Evolutionary conservation across 2,888 invertebrate genomes (phyloP).

Genomic region (Scelioninae gen. 1): DNA sequence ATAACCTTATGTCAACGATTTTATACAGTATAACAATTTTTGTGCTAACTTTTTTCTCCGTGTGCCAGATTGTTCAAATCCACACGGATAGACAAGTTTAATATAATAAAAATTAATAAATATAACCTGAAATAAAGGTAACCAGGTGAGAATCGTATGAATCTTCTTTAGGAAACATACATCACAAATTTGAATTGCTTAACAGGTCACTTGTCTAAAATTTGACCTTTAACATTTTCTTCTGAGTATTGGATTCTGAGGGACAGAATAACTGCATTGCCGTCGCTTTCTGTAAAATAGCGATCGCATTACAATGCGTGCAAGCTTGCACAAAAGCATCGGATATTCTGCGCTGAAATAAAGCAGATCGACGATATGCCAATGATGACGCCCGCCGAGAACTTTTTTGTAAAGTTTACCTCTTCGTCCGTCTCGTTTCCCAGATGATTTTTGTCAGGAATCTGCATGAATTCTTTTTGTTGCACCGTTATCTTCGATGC

Average conservation of each 20-base stretch:
- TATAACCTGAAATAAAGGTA: too few species aligned
- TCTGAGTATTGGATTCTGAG: neutral
- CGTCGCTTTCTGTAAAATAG: constrained; percentile 44
- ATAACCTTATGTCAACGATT: too few species aligned
- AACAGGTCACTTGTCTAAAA: neutral
- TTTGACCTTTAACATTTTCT: neutral
- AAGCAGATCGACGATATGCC: constrained; percentile 45
- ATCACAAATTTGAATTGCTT: too few species aligned
- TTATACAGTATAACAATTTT: too few species aligned
- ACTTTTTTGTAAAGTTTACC: constrained; percentile 24
- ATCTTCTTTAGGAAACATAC: too few species aligned
- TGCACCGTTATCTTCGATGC: constrained; percentile 28
- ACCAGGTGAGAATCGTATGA: too few species aligned
- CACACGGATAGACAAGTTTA: too few species aligned
- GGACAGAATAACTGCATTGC: constrained; percentile 16
- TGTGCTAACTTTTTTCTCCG: too few species aligned
- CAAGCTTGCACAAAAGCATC: constrained; percentile 57
- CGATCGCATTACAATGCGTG: constrained; percentile 52
- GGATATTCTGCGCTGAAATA: constrained; percentile 48
- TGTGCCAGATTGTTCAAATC: too few species aligned
- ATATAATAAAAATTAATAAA: too few species aligned
- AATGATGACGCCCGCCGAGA: constrained; percentile 37
- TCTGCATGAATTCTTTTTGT: constrained; percentile 5
- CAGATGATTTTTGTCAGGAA: neutral
- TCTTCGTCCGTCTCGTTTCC: neutral